Percentiles rank a stretch among this genome's conserved stretches.
Evolutionary conservation across 2,888 invertebrate species (phyloP).

Genomic region (Entomobrya proxima): DNA sequence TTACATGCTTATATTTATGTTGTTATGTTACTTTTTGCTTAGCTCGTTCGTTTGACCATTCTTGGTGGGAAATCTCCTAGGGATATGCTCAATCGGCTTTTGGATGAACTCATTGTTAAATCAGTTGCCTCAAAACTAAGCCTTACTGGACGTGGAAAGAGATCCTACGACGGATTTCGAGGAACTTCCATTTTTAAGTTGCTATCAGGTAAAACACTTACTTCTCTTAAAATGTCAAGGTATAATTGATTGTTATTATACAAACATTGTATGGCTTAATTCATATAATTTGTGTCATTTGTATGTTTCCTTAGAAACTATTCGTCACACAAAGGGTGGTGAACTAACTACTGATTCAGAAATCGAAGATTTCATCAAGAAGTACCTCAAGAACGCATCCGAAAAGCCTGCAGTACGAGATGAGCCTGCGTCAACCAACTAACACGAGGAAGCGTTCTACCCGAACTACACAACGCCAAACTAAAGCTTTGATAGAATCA

Average conservation of each 20-base stretch:
- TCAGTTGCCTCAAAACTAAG: not conserved
- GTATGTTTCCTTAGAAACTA: not conserved
- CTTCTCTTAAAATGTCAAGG: too few species aligned
- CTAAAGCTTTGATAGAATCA: too few species aligned
- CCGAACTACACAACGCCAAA: too few species aligned
- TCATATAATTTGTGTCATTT: too few species aligned
- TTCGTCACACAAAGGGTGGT: not conserved
- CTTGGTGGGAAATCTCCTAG: not conserved
- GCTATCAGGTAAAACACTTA: not conserved
- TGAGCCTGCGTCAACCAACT: too few species aligned
- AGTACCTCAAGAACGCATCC: not conserved
- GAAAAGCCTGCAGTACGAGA: too few species aligned
- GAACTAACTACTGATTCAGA: not conserved
- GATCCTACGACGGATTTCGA: not conserved
- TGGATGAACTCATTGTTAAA: not conserved
- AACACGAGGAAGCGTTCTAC: too few species aligned
- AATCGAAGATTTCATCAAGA: constrained; percentile 19
- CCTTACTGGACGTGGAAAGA: not conserved
- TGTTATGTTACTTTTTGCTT: not conserved
- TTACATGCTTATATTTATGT: not conserved
- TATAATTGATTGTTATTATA: too few species aligned
- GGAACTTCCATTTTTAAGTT: not conserved
- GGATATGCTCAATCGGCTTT: not conserved
- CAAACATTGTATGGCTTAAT: too few species aligned
- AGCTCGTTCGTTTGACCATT: not conserved